Conservation (phyloP, 2,888 invertebrate genomes). For the Andrena hattorfiana region DNA sequence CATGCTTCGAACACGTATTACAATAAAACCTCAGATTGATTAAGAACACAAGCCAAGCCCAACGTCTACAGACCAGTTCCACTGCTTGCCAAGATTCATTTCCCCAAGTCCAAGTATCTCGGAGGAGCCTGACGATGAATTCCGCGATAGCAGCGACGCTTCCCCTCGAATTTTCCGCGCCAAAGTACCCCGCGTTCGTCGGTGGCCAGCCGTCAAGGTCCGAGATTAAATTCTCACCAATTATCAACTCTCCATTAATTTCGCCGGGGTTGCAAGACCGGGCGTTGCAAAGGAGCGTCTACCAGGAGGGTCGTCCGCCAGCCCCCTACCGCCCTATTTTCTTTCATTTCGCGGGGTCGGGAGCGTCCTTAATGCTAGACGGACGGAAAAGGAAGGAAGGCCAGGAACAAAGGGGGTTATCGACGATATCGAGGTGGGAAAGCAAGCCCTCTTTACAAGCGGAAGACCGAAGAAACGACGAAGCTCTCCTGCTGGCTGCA, state of each 20-base stretch:
- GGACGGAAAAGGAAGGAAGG: constrained; percentile 43
- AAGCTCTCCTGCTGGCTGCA: constrained; percentile 43
- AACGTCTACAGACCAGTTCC: not conserved
- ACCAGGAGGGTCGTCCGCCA: constrained; percentile 30
- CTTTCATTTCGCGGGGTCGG: constrained; percentile 56
- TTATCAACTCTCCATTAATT: constrained; percentile 62
- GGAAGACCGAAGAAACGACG: constrained; percentile 57
- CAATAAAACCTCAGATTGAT: too few species aligned
- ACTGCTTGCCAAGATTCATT: not conserved
- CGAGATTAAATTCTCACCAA: constrained; percentile 50
- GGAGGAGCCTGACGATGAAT: not conserved
- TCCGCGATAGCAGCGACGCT: not conserved
- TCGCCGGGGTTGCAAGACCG: not conserved
- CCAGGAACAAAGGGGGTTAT: constrained; percentile 61
- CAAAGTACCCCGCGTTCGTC: not conserved
- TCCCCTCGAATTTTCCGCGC: constrained; percentile 15
- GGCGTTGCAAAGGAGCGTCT: constrained; percentile 12
- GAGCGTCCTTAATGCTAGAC: constrained; percentile 59
- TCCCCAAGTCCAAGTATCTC: not conserved
- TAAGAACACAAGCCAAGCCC: not conserved
- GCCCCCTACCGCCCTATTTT: constrained; percentile 43
- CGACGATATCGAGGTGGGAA: constrained; percentile 62
- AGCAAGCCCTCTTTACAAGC: constrained; percentile 61
- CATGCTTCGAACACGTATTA: too few species aligned
- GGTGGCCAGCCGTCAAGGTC: constrained; percentile 11